Percentiles rank a stretch among this genome's conserved stretches.
These are phyloP conservation scores for Didymodactylos carnosus DNA, from an alignment of 2,888 invertebrate species.

Conservation along the genomic window DNA sequence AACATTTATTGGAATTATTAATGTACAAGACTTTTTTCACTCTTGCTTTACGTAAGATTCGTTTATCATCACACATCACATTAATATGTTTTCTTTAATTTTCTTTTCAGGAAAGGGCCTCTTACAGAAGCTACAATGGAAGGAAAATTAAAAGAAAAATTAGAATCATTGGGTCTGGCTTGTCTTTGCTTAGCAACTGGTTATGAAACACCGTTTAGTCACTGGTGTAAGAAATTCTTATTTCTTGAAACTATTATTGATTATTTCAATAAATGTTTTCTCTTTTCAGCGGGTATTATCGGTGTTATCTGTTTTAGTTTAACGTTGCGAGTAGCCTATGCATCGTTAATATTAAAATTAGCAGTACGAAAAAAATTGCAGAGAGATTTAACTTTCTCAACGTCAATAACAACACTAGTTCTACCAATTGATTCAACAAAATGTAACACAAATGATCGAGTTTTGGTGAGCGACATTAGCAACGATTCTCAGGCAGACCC, in stretches of 20 bases:
- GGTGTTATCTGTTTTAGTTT: conserved; percentile 22
- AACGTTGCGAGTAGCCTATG: conserved; percentile 25
- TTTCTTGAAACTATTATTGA: too few species aligned
- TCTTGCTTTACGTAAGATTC: too few species aligned
- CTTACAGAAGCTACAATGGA: conserved; percentile 25
- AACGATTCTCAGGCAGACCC: not conserved
- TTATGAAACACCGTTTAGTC: not conserved
- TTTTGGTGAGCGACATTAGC: not conserved
- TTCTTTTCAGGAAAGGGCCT: too few species aligned
- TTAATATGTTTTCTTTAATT: too few species aligned
- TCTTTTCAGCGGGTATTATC: conserved; percentile 18
- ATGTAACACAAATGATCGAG: not conserved
- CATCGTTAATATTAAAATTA: conserved; percentile 22
- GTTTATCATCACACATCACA: too few species aligned
- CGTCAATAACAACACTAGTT: too few species aligned
- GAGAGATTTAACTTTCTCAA: not conserved
- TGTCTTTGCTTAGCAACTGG: conserved; percentile 20
- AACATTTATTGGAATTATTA: too few species aligned
- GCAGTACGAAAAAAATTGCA: conserved; percentile 15
- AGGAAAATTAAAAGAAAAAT: conserved; percentile 25
- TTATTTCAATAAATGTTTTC: not conserved
- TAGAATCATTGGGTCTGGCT: conserved; percentile 24
- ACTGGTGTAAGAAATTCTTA: not conserved
- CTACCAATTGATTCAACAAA: too few species aligned
- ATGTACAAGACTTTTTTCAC: too few species aligned